Base-by-base conservation (phyloP, 2,113 vertebrate genomes). In the Poicephalus meyeri region DNA sequence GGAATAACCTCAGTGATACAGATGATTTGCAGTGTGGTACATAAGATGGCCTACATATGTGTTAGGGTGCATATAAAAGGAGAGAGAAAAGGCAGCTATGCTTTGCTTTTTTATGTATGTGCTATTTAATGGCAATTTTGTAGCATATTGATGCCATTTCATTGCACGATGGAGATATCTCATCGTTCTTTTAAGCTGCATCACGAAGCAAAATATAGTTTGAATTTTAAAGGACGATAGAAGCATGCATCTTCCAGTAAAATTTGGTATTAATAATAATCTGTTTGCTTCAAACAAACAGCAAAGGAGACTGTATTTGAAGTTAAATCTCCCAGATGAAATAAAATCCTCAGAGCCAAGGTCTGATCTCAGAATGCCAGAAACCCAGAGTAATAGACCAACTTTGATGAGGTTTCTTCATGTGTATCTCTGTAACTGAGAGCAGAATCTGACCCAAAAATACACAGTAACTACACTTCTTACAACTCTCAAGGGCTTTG, bases 391-490 rank as follows among this genome's bases (percentile, higher is more conserved):
- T 66, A 88, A 61, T 56, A 91, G 33, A 69, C 16, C 2, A 33
- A 28, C 86, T 95, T 95, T 93, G 82, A 94, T 95, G 89, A 80
- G n/a, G 16, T 91, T 95, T 31, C 55, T 88, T 85, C 68, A 29
- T 91, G 60, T 66, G 24, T 56, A 44, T 74, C 41, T 84, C 53
- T 47, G 42, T 56, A 86, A 93, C n/a, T 31, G 53, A 87, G 16
- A 87, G 52, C 55, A 69, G 72, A 96, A 87, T 86, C 56, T 74
- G 69, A 74, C 87, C 68, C 42, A 21, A 49, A 95, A 82, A 72
- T 49, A 42, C 21, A 31, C 12, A 52, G 52, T 61, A 72, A 85
- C 61, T 89, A 10, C 37, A 61, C 81, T 80, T 56, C 58, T 92
- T 84, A 23, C 24, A 63, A 55, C 23, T 87, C 41, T 86, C 7